A percentile compares a stretch with the other conserved stretches of the same genome.
These are phyloP conservation scores for Hofmannophila pseudospretella DNA, from an alignment of 2,888 invertebrate species.

Conservation along the genomic window DNA sequence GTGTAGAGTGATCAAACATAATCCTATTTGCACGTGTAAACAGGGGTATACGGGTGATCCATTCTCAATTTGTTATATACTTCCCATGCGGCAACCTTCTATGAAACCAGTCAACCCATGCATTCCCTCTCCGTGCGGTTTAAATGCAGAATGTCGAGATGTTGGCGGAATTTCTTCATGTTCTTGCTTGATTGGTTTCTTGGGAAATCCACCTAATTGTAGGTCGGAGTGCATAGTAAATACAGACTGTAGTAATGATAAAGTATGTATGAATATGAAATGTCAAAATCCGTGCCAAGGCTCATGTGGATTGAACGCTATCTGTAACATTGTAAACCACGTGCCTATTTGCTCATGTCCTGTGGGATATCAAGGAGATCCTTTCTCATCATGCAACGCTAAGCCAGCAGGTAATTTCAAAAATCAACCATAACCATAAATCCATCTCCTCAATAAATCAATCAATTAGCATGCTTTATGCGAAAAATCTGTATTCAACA, in stretches of 20 bases:
- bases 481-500: too few species aligned
- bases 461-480: too few species aligned
- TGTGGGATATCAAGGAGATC: constrained; percentile 83
- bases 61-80: constrained; percentile 70
- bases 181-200: constrained; percentile 80
- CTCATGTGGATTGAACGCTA: constrained; percentile 84
- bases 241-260: constrained; percentile 83
- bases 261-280: constrained; percentile 86
- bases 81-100: constrained; percentile 43
- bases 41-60: constrained; percentile 80
- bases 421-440: constrained; percentile 3
- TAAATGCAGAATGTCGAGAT: constrained; percentile 81
- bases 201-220: constrained; percentile 86
- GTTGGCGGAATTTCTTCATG: constrained; percentile 79
- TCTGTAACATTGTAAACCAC: constrained; percentile 86
- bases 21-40: constrained; percentile 83
- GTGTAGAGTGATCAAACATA: constrained; percentile 84
- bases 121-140: constrained; percentile 87
- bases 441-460: too few species aligned
- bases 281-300: constrained; percentile 89
- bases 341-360: constrained; percentile 84
- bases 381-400: constrained; percentile 82
- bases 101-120: constrained; percentile 77
- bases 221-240: constrained; percentile 86
- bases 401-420: constrained; percentile 59